These are phyloP conservation scores for Isurus oxyrinchus DNA, from an alignment of 2,113 vertebrate species.

Conservation along the genomic window DNA sequence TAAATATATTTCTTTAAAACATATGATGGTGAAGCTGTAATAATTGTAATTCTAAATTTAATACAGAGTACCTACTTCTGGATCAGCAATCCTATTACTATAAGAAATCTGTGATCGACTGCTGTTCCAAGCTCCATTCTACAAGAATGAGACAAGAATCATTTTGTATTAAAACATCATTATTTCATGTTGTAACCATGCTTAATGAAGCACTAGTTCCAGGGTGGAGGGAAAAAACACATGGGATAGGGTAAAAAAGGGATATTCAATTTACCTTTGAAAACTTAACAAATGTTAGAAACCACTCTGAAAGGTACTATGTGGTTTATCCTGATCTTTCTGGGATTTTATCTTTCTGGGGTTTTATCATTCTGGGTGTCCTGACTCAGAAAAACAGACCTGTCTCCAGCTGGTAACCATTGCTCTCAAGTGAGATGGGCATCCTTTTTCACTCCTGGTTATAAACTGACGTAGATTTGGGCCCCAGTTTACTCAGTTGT, in stretches of 20 bases:
- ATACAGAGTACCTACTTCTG: not conserved
- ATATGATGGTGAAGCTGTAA: not conserved
- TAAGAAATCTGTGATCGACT: not conserved
- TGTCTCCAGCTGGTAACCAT: not conserved
- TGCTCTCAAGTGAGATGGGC: not conserved
- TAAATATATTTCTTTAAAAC: not conserved
- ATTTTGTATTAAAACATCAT: not conserved
- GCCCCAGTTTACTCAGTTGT: not conserved
- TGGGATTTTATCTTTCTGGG: not conserved
- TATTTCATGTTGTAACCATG: not conserved
- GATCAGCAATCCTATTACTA: not conserved
- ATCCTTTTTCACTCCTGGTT: no score
- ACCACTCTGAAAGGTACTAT: not conserved
- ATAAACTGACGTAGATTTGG: not conserved
- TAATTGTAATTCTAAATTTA: not conserved
- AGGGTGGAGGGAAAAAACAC: not conserved
- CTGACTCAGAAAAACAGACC: not conserved
- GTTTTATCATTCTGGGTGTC: not conserved
- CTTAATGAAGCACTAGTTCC: not conserved
- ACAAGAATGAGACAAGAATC: not conserved
- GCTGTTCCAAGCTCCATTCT: not conserved
- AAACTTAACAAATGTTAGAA: not conserved
- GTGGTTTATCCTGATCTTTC: not conserved
- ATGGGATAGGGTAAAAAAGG: not conserved
- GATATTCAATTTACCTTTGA: not conserved